Conservation (phyloP, 1,140 invertebrate species). For the Drosophila carrolli region DNA sequence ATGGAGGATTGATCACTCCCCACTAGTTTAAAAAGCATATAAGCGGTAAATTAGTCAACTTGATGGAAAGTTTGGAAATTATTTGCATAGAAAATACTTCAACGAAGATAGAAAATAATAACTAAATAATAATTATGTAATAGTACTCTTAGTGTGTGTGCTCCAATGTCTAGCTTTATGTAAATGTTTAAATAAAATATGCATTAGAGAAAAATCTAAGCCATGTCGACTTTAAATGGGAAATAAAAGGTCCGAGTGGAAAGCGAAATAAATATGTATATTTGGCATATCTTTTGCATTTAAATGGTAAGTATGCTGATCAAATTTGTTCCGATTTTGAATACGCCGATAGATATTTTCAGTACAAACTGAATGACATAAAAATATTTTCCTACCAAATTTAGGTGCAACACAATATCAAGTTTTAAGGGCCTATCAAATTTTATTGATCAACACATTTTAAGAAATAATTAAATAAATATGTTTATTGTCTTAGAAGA, state of each 20-base stretch:
- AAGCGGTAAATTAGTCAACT: slow-evolving; percentile 57
- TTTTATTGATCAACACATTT: no score
- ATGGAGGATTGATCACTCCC: slow-evolving; percentile 60
- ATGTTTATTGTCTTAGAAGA: no score
- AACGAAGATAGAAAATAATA: slow-evolving; percentile 50
- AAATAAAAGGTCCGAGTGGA: not conserved
- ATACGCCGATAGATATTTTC: no score
- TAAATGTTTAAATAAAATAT: slow-evolving; percentile 75
- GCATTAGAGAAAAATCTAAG: slow-evolving; percentile 21
- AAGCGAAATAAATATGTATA: not conserved
- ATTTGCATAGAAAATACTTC: slow-evolving; percentile 61
- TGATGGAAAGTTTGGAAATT: slow-evolving; percentile 40
- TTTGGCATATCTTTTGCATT: not conserved
- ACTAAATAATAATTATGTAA: slow-evolving; percentile 36
- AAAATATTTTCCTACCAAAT: no score
- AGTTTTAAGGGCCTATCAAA: no score
- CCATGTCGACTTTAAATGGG: not conserved
- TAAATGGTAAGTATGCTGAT: not conserved
- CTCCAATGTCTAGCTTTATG: slow-evolving; percentile 77
- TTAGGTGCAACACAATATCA: no score
- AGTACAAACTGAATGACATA: no score
- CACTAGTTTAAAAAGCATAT: slow-evolving; percentile 29
- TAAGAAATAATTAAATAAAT: no score
- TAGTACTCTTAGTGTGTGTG: slow-evolving; percentile 72
- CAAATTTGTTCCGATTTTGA: no score